Percentiles rank a stretch among this genome's conserved stretches.
Conservation (phyloP, 2,113 vertebrate species). For the Cephalopholis sonnerati region DNA sequence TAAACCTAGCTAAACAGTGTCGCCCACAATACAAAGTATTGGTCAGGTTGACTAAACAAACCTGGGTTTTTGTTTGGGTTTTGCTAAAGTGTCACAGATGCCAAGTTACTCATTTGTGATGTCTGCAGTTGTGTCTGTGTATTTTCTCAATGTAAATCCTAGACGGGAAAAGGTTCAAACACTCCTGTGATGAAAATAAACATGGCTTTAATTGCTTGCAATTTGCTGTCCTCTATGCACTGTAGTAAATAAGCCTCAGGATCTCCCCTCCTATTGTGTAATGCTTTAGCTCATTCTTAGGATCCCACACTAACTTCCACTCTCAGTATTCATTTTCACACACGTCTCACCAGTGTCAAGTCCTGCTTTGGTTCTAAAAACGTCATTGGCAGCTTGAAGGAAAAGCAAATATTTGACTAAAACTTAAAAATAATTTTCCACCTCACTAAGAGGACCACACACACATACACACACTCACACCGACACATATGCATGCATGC, state of each 20-base stretch:
- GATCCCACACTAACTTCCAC: conserved; percentile 32
- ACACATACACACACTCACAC: conserved; percentile 57
- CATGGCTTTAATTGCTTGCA: conserved; percentile 41
- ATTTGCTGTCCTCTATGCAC: conserved; percentile 44
- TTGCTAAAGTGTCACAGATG: conserved; percentile 61
- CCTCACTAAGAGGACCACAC: conserved; percentile 80
- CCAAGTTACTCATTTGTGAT: conserved; percentile 82
- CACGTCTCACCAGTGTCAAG: conserved; percentile 46
- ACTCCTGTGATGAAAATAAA: conserved; percentile 61
- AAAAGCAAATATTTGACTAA: conserved; percentile 82
- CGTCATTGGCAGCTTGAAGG: conserved; percentile 70
- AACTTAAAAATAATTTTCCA: conserved; percentile 80
- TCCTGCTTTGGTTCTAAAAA: conserved; percentile 65
- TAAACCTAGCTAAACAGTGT: conserved; percentile 80
- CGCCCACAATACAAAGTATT: conserved; percentile 66
- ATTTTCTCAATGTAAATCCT: conserved; percentile 77
- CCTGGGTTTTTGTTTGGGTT: conserved; percentile 75
- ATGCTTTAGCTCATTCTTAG: conserved; percentile 56
- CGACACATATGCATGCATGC: conserved; percentile 50
- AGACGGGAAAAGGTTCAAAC: conserved; percentile 63
- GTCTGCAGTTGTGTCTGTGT: conserved; percentile 80
- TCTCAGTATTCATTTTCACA: conserved; percentile 47
- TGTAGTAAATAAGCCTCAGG: conserved; percentile 35
- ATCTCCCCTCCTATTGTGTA: conserved; percentile 15
- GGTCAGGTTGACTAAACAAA: conserved; percentile 75